Conservation (phyloP, 2,888 invertebrate genomes). For the Phengaris arion region DNA sequence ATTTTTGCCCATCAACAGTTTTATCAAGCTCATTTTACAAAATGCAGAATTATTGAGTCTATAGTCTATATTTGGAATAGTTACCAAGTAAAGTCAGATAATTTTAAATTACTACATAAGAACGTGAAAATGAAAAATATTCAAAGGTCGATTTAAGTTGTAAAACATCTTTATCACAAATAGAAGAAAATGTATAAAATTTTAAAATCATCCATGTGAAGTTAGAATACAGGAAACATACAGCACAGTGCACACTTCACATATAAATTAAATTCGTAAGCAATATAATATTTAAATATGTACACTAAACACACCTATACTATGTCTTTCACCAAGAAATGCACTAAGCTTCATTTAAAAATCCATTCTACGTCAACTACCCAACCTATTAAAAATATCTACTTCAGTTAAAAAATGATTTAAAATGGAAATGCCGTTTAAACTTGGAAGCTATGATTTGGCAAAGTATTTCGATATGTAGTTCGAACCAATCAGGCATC, state of each 20-base stretch:
- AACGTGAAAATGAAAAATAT: too few species aligned
- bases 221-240: not conserved
- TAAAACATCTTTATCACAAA: not conserved
- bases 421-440: not conserved
- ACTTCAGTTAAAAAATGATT: conserved; percentile 3
- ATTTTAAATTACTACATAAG: too few species aligned
- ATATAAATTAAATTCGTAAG: not conserved
- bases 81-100: not conserved
- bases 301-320: conserved; percentile 2
- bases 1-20: not conserved
- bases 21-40: not conserved
- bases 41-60: not conserved
- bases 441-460: conserved; percentile 15
- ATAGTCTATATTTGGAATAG: not conserved
- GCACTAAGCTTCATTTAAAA: not conserved
- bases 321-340: not conserved
- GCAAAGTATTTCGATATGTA: conserved; percentile 19
- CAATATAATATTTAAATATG: not conserved
- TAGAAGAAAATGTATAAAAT: not conserved
- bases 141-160: too few species aligned
- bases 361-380: not conserved
- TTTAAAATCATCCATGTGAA: not conserved
- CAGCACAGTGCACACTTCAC: not conserved
- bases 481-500: not conserved
- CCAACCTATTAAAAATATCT: not conserved